Evolutionary conservation across 1,140 invertebrate genomes (phyloP).

Genomic region (Metaphire vulgaris): DNA sequence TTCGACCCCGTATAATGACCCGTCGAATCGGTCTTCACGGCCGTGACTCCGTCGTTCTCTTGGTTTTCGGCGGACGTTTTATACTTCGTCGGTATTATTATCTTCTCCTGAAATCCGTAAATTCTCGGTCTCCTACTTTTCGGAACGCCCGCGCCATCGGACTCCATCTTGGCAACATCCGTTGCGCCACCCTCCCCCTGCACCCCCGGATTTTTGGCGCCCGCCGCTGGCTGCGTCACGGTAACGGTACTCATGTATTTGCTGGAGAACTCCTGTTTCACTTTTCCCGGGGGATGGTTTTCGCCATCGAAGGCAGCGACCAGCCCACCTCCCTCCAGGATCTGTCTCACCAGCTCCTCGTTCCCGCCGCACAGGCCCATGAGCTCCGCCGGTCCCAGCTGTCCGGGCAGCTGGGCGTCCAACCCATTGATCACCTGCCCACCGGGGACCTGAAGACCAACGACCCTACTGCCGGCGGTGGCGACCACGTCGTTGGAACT

Average conservation of each 20-base stretch:
- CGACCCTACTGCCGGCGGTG: neutral
- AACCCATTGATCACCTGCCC: neutral
- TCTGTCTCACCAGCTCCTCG: neutral
- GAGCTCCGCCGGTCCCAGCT: no score
- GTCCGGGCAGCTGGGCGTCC: neutral
- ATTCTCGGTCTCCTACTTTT: neutral
- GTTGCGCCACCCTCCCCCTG: neutral
- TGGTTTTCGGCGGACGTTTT: slow-evolving; percentile 1
- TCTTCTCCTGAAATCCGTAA: slow-evolving; percentile 21
- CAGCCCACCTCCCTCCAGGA: neutral
- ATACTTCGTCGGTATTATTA: slow-evolving; percentile 18
- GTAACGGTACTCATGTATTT: neutral
- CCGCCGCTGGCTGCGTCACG: neutral
- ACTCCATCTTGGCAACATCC: neutral
- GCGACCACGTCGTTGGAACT: neutral
- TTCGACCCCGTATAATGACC: neutral
- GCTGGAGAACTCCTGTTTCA: neutral
- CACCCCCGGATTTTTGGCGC: neutral
- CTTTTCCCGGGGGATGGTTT: neutral
- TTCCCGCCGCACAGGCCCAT: neutral
- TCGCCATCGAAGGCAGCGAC: neutral
- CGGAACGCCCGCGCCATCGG: neutral
- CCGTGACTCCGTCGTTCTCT: neutral
- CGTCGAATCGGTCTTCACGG: neutral
- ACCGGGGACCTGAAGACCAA: neutral